These are phyloP conservation scores for Xiphophorus hellerii DNA, from an alignment of 2,113 vertebrate species.

Conservation along the genomic window DNA sequence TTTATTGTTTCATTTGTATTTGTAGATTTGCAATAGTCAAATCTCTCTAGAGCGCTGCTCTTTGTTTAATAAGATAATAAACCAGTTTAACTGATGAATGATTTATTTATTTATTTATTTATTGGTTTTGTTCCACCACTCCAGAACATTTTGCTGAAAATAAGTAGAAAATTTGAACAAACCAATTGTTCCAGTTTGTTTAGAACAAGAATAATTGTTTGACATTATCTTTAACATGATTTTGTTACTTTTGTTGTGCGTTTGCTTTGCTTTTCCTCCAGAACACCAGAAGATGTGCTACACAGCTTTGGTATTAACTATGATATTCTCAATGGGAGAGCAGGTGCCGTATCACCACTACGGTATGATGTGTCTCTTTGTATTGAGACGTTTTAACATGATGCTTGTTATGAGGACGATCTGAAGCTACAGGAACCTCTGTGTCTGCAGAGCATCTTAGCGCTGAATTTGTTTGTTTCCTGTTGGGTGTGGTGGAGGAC, in stretches of 20 bases:
- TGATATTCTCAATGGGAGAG: conserved; percentile 98
- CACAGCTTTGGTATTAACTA: conserved; percentile 92
- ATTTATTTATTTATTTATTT: too few relatives aligned
- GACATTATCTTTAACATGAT: background rate
- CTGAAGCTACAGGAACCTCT: background rate
- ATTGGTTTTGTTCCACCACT: too few relatives aligned
- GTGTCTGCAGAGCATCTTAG: conserved; percentile 90
- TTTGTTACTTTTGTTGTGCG: background rate
- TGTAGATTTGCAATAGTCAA: background rate
- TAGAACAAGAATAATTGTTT: too few relatives aligned
- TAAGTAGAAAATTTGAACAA: too few relatives aligned
- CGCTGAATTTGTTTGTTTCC: conserved; percentile 89
- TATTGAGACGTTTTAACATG: background rate
- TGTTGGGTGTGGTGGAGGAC: conserved; percentile 92
- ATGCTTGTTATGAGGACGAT: background rate
- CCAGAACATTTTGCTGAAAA: too few relatives aligned
- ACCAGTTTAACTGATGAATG: too few relatives aligned
- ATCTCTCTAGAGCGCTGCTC: too few relatives aligned
- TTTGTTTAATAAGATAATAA: too few relatives aligned
- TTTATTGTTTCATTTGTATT: background rate
- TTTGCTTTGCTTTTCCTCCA: conserved; percentile 59
- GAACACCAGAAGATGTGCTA: conserved; percentile 99
- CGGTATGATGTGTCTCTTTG: conserved; percentile 76
- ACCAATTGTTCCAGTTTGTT: background rate
- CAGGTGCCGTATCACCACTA: conserved; percentile 97